A percentile compares a stretch with the other conserved stretches of the same genome.
These are phyloP conservation scores for Zaprionus ghesquierei DNA, from an alignment of 1,140 invertebrate species.

Conservation along the genomic window DNA sequence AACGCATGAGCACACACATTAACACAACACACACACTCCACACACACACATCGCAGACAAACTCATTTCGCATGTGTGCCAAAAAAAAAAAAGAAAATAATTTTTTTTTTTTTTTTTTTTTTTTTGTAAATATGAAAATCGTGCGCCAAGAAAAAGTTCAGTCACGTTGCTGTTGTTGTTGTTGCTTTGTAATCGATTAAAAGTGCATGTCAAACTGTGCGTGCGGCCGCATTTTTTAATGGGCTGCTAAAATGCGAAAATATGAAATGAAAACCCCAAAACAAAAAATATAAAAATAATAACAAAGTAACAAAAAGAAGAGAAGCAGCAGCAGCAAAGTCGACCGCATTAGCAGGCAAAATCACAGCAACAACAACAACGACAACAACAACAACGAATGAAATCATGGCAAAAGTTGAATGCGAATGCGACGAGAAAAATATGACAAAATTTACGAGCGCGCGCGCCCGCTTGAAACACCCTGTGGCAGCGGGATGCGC, in stretches of 20 bases:
- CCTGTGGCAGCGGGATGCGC: slow-evolving; percentile 41
- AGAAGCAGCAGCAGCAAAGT: slow-evolving; percentile 38
- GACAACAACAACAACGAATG: slow-evolving; percentile 31
- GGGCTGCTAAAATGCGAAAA: slow-evolving; percentile 72
- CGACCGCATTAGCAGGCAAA: slow-evolving; percentile 64
- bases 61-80: slow-evolving; percentile 23
- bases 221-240: slow-evolving; percentile 75
- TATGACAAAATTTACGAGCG: slow-evolving; percentile 79
- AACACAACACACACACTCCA: slow-evolving; percentile 1
- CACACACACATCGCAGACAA: slow-evolving; percentile 10
- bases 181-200: slow-evolving; percentile 69
- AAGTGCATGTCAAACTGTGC: slow-evolving; percentile 78
- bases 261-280: slow-evolving; percentile 46
- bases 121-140: slow-evolving; percentile 72
- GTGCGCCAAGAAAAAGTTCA: slow-evolving; percentile 71
- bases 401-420: slow-evolving; percentile 55
- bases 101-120: neutral
- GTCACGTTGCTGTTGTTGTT: slow-evolving; percentile 6
- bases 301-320: slow-evolving; percentile 47
- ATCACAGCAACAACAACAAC: slow-evolving; percentile 21
- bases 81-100: slow-evolving; percentile 21
- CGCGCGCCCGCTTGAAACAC: slow-evolving; percentile 33
- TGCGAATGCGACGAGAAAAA: slow-evolving; percentile 63
- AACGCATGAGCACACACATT: slow-evolving; percentile 1
- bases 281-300: no score